Conservation (phyloP, 2,797 vertebrate genomes). For the Clangula hyemalis region DNA sequence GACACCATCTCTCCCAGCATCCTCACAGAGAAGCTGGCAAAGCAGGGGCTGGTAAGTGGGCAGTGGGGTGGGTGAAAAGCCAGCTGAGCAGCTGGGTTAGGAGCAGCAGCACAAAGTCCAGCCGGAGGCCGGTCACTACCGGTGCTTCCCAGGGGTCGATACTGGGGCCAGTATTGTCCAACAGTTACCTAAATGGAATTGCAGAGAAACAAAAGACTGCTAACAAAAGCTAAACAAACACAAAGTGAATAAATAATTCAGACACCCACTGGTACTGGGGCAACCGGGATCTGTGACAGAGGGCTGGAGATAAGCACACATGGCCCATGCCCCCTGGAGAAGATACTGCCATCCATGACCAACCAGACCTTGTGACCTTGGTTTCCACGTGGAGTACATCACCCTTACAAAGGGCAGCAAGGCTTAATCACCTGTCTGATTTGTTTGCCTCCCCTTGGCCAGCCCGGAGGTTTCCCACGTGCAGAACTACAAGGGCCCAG, state of each 20-base stretch:
- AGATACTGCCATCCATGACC: not conserved
- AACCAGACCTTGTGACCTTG: fast-evolving
- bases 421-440: no score
- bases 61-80: no score
- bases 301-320: not conserved
- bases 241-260: not conserved
- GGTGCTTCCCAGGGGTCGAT: no score
- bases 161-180: no score
- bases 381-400: not conserved
- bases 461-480: fast-evolving
- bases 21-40: no score
- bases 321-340: fast-evolving
- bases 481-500: not conserved
- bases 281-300: not conserved
- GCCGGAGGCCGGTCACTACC: no score
- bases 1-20: no score
- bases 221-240: not conserved
- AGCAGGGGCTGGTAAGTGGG: no score
- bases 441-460: not conserved
- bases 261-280: not conserved
- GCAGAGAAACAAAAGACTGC: not conserved
- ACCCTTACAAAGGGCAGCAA: no score
- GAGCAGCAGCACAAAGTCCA: no score
- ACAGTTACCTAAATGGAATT: not conserved
- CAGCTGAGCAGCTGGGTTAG: no score